These are phyloP conservation scores for Lasioglossum marginatum DNA, from an alignment of 2,888 invertebrate species.

Conservation along the genomic window DNA sequence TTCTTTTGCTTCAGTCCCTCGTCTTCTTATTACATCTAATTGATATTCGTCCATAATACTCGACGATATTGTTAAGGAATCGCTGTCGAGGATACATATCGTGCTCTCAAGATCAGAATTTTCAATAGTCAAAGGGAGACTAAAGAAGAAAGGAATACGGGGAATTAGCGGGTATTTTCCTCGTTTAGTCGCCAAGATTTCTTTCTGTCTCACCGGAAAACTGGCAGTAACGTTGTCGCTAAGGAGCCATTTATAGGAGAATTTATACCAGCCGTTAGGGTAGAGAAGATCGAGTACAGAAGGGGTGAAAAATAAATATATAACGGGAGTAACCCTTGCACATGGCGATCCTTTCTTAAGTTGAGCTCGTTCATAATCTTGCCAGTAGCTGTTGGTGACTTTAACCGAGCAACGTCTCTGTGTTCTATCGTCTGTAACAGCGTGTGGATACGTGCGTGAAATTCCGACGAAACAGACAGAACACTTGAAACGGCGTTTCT, in stretches of 20 bases:
- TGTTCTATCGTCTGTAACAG: constrained; percentile 67
- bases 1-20: not conserved
- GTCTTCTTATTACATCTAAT: constrained; percentile 3
- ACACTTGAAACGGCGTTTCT: constrained; percentile 66
- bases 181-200: constrained; percentile 24
- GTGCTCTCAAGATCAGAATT: not conserved
- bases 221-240: constrained; percentile 54
- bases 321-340: constrained; percentile 72
- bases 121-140: constrained; percentile 11
- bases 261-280: constrained; percentile 78
- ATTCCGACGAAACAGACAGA: constrained; percentile 62
- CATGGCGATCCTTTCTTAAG: constrained; percentile 71
- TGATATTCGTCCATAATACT: constrained; percentile 15
- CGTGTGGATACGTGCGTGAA: constrained; percentile 78
- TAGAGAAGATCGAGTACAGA: constrained; percentile 62
- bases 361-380: constrained; percentile 80
- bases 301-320: constrained; percentile 79
- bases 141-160: not conserved
- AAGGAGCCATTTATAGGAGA: constrained; percentile 73
- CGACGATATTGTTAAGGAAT: not conserved
- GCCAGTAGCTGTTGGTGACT: constrained; percentile 79
- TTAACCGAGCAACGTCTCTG: constrained; percentile 72
- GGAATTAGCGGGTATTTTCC: constrained; percentile 46
- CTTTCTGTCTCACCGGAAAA: constrained; percentile 31
- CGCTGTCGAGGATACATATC: not conserved